Conservation (phyloP, 2,888 invertebrate species). For the Dicyrtomina minuta region DNA sequence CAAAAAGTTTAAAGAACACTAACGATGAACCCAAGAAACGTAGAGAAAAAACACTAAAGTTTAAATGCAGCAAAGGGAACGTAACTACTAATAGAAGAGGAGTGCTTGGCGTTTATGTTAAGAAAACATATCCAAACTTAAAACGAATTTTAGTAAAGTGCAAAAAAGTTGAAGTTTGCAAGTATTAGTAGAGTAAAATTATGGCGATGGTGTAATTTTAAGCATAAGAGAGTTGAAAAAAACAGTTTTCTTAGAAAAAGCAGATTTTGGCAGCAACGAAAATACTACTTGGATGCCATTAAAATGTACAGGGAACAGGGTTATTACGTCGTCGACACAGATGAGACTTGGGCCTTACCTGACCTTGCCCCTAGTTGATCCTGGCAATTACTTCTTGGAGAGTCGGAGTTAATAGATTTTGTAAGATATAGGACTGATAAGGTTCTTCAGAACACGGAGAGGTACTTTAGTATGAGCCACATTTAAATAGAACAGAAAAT, state of each 20-base stretch:
- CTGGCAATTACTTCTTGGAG: not conserved
- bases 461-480: not conserved
- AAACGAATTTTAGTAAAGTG: not conserved
- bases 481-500: too few relatives aligned
- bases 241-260: constrained; percentile 11
- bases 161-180: not conserved
- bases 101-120: not conserved
- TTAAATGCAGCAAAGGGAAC: too few relatives aligned
- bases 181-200: not conserved
- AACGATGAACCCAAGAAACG: too few relatives aligned
- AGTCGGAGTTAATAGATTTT: not conserved
- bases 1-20: too few relatives aligned
- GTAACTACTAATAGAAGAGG: too few relatives aligned
- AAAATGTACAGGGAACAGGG: too few relatives aligned
- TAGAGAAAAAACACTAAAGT: too few relatives aligned
- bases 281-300: not conserved
- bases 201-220: not conserved
- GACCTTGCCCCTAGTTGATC: constrained; percentile 2
- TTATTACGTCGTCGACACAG: too few relatives aligned
- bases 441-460: not conserved
- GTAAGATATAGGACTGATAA: not conserved
- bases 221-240: not conserved
- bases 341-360: too few relatives aligned
- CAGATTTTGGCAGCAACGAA: not conserved
- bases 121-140: constrained; percentile 22